Evolutionary conservation across 2,113 vertebrate genomes (phyloP).

Genomic region (Fregata magnificens): DNA sequence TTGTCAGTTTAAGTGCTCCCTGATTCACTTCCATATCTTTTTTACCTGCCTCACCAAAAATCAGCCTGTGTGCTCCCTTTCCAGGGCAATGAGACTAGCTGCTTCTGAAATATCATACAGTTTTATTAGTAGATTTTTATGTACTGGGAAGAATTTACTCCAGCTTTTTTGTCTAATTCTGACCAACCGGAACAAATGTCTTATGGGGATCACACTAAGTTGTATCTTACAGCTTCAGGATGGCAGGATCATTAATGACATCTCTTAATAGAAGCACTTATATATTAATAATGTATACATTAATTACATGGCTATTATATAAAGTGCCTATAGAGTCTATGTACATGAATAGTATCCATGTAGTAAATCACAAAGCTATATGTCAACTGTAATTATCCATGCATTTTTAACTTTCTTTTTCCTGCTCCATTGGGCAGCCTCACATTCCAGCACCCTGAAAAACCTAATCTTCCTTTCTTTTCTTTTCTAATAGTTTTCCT

Average conservation of each 20-base stretch:
- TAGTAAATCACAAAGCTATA: conserved; percentile 54
- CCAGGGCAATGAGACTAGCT: neutral
- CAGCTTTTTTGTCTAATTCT: neutral
- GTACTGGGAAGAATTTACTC: neutral
- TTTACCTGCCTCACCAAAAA: neutral
- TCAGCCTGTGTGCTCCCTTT: neutral
- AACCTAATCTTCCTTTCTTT: neutral
- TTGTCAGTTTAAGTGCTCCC: neutral
- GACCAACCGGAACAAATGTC: neutral
- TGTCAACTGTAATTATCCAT: conserved; percentile 47
- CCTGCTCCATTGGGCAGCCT: neutral
- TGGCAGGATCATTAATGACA: conserved; percentile 43
- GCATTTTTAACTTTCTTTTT: conserved; percentile 24
- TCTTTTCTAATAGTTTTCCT: neutral
- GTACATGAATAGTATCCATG: conserved; percentile 13
- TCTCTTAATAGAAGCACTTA: conserved; percentile 52
- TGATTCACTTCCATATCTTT: neutral
- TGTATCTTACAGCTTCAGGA: conserved; percentile 5
- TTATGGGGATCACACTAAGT: neutral
- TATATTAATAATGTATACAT: conserved; percentile 59
- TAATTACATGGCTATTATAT: conserved; percentile 66
- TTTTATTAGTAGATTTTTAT: neutral
- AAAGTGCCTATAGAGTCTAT: conserved; percentile 57
- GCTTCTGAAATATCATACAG: neutral
- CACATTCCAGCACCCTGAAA: neutral